phyloP scores from a whole-genome alignment of 1,140 invertebrate species.

The Caenorhabditis inopinata region DNA sequence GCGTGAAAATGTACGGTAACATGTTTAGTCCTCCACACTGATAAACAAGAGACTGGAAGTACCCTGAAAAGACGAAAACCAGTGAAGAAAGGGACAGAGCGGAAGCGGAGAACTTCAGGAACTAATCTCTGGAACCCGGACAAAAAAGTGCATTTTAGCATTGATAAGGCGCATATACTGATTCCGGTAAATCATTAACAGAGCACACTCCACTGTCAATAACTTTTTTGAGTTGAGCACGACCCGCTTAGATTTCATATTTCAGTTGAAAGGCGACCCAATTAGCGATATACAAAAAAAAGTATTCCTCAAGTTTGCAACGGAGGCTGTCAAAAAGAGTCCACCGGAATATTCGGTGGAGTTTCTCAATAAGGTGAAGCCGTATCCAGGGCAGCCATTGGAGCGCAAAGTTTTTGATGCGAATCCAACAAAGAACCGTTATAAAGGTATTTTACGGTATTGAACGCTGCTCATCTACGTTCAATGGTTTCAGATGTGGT shows the following conservation, averaged over 20 bases:
- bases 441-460: neutral
- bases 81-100: neutral
- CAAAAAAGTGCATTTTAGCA: slow-evolving; percentile 2
- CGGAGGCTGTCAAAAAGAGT: neutral
- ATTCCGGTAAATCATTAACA: neutral
- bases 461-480: neutral
- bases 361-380: neutral
- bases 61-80: neutral
- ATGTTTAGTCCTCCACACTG: neutral
- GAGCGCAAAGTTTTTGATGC: slow-evolving; percentile 14
- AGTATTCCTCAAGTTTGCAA: slow-evolving; percentile 7
- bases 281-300: neutral
- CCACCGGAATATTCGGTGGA: neutral
- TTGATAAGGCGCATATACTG: neutral
- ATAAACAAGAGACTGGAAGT: neutral
- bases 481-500: slow-evolving; percentile 42
- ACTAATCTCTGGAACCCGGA: neutral
- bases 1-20: neutral
- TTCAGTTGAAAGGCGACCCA: slow-evolving; percentile 1
- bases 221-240: too few species aligned
- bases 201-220: too few species aligned
- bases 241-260: neutral
- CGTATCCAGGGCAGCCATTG: neutral
- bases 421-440: neutral
- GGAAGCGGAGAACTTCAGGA: neutral